Evolutionary conservation across 2,888 invertebrate species (phyloP).

Genomic region (Yponomeuta cagnagella): DNA sequence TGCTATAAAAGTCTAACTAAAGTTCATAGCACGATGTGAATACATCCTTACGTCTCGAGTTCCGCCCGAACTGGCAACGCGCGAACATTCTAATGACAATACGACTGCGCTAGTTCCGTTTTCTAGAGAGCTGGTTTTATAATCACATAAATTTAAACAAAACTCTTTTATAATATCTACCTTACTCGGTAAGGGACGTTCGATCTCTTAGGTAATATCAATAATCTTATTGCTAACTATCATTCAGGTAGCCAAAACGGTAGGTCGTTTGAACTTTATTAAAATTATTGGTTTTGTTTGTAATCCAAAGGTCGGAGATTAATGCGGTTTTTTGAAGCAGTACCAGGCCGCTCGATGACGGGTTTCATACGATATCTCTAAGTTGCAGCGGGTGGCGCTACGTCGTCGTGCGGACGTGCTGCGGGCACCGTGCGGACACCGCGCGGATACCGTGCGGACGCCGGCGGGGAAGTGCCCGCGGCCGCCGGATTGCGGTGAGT

Average conservation of each 20-base stretch:
- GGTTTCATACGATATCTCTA: slow-evolving; percentile 11
- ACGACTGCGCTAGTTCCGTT: slow-evolving; percentile 37
- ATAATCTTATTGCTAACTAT: slow-evolving; percentile 71
- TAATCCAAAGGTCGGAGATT: slow-evolving; percentile 8
- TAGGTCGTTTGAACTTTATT: slow-evolving; percentile 30
- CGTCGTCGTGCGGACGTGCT: slow-evolving; percentile 20
- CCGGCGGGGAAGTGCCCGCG: background rate
- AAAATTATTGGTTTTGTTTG: slow-evolving; percentile 2
- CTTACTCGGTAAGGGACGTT: slow-evolving; percentile 76
- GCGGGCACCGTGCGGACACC: background rate
- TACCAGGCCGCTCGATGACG: slow-evolving; percentile 57
- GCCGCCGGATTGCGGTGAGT: slow-evolving; percentile 18
- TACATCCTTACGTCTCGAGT: slow-evolving; percentile 13
- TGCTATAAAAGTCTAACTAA: slow-evolving; percentile 50
- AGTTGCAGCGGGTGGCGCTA: slow-evolving; percentile 20
- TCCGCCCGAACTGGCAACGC: slow-evolving; percentile 8
- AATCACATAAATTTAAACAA: slow-evolving; percentile 51
- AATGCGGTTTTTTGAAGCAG: slow-evolving; percentile 62
- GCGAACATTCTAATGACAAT: slow-evolving; percentile 17
- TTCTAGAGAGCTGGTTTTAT: slow-evolving; percentile 62
- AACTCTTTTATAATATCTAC: slow-evolving; percentile 64
- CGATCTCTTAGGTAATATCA: slow-evolving; percentile 72
- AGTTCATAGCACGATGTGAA: slow-evolving; percentile 14
- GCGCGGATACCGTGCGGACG: background rate
- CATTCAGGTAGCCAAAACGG: slow-evolving; percentile 60